Evolutionary conservation across 2,888 invertebrate genomes (phyloP).

Genomic region (Mactromeris polynyma): DNA sequence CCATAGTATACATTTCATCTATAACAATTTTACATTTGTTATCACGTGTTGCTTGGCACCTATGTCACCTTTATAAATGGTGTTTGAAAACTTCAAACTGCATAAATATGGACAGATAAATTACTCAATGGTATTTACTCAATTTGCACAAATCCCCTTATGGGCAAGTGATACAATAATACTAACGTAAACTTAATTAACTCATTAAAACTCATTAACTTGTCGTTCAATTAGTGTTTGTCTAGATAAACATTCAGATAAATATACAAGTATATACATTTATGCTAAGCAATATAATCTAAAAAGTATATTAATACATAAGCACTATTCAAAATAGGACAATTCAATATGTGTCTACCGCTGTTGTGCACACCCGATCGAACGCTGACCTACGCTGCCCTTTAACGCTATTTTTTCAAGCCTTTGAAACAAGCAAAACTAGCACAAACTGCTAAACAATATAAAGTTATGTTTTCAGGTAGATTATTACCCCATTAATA

Average conservation of each 20-base stretch:
- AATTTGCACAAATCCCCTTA: not conserved
- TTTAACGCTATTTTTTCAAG: not conserved
- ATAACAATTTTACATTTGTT: not conserved
- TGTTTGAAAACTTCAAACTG: not conserved
- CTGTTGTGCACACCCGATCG: not conserved
- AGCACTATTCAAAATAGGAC: conserved; percentile 21
- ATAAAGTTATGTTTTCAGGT: too few species aligned
- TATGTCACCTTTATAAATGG: not conserved
- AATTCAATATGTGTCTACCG: conserved; percentile 15
- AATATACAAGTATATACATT: not conserved
- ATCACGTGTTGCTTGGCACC: not conserved
- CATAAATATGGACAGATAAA: not conserved
- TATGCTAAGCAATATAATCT: conserved; percentile 3
- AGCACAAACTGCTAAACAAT: too few species aligned
- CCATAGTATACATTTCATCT: not conserved
- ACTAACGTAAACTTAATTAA: not conserved
- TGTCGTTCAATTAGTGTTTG: conserved; percentile 1
- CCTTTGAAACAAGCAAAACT: too few species aligned
- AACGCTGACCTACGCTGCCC: not conserved
- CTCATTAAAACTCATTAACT: not conserved
- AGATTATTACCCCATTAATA: too few species aligned
- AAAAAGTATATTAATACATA: conserved; percentile 7
- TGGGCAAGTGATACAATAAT: not conserved
- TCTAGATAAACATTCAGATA: conserved; percentile 10
- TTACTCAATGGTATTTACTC: not conserved